Evolutionary conservation across 2,113 vertebrate species (phyloP), one percentile per base, ranked within the genome.

Genomic region (Rhinichthys klamathensis): DNA sequence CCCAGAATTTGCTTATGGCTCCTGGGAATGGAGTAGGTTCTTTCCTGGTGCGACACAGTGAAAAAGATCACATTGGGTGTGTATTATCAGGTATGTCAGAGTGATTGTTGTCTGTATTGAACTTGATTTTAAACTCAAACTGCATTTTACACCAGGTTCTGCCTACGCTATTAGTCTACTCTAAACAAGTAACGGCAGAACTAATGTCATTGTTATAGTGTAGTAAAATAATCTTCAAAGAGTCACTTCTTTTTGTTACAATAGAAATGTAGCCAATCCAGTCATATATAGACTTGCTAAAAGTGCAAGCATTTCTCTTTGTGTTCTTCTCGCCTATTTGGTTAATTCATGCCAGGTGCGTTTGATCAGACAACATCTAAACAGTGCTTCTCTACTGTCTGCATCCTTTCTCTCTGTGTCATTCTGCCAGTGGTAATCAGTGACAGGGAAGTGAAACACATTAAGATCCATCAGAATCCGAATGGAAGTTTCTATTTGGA

Each of bases 31-130:
- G n/a, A 0, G 83, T 25, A 0, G 92, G 93, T 0, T 54, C 93
- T 46, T 95, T 94, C 85, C 87, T 95, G 27, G 11, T 94, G 65
- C 89, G 94, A 5, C 69, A 83, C 78, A 94, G 93, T 7, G 89
- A 93, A 61, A 95, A 93, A 84, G 88, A 85, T 0, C 83, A 89
- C 0, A 82, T 91, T 0, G 82, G 87, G 21, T 94, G 90, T 0
- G 92, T 93, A 2, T 90, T 95, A 18, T 92, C 94, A 0, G 93
- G 93, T 95, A 90, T 56, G 60, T 13, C 56, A 61, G 38, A 77
- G 51, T 18, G 27, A 56, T 51, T 27, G 58, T 23, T 54, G 38
- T 46, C 11, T n/a, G 6, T 54, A 63, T 4, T 44, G 27, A 65
- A 11, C 30, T 15, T 54, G 30, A 6, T 77, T 58, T 76, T 11